Base-by-base conservation (phyloP, 2,113 vertebrate genomes). In the Prietella phreatophila region DNA sequence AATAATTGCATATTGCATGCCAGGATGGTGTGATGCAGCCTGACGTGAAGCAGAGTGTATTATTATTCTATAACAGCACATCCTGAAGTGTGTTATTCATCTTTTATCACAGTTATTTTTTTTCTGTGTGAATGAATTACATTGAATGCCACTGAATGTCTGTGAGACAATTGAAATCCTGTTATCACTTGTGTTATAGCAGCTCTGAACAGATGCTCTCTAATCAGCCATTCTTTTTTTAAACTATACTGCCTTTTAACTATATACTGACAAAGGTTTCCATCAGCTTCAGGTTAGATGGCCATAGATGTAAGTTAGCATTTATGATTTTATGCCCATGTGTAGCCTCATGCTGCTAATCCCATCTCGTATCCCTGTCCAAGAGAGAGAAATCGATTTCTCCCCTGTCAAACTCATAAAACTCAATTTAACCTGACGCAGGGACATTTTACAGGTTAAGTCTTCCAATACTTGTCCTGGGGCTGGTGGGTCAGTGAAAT, bases 401-500 rank as follows among this genome's bases (percentile, higher is more conserved):
- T 78, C 78, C 76, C 75, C 90, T 92, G 92, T 94, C 91, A 93
- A 91, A 91, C 90, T 93, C 87, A 79, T 90, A 69, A 86, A 86
- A 60, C 84, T 85, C 58, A 84, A 89, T 89, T 90, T 88, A 36
- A 88, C 84, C 80, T 88, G 88, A 85, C 86, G 88, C 91, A 92
- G 90, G 91, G 91, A 92, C 91, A 92, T 93, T 94, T 94, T 90
- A 85, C 73, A 88, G 80, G 47, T 85, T 79, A 86, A 90, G 85
- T 92, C 82, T 85, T 91, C 92, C 91, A 90, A 89, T 90, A 91
- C 86, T 86, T 91, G 85, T 83, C 86, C 88, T 92, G 73, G 2
- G 33, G 91, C 93, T 93, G 25, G 92, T 91, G 93, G 91, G 93
- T 93, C 90, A 92, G 93, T 94, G 91, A 91, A 93, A 89, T 91